Base-by-base conservation (phyloP, 2,113 vertebrate species). In the Octodon degus region DNA sequence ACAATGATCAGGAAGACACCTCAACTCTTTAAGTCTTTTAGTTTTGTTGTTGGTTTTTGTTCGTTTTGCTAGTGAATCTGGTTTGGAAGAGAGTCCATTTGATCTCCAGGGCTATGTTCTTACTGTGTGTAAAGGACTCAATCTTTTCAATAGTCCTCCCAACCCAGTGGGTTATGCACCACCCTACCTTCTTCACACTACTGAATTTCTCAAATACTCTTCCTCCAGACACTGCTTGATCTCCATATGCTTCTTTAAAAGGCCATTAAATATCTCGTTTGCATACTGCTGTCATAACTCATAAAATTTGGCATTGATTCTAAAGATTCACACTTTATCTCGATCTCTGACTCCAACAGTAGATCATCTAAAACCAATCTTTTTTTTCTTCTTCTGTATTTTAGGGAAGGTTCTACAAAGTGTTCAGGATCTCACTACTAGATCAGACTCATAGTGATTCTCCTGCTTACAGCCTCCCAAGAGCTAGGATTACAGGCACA, bases 191-290 rank as follows among this genome's bases (percentile, higher is more conserved):
- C 82, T 58, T 74, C 27, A 65, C 40, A 72, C n/a, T 58, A 65
- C 2, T 22, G 11, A 24, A 27, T 7, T 67, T 58, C 76, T 32
- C 67, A 58, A 24, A 86, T 92, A 2, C 25, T 65, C 76, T 89
- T 94, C 20, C 22, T 85, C 43, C 89, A 81, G 72, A 95, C 79
- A 37, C 8, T 58, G 22, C 55, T 68, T 67, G 86, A 94, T 37
- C 25, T 32, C 43, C 7, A 1, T 37, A 7, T 43, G 43, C 20
- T 79, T 53, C 88, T 40, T 63, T 53, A 37, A 72, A 93, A 86
- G 34, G 77, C 67, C 32, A 81, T 12, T 32, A 55, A 65, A 86
- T 90, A 20, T 81, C 63, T 91, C 74, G 67, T n/a, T 86, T 90
- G 34, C 82, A 74, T 65, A 43, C 4, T 22, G 13, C 40, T 76